A percentile compares a stretch with the other conserved stretches of the same genome.
These are phyloP conservation scores for Lepus europaeus DNA, from an alignment of 2,113 vertebrate species.

Conservation along the genomic window DNA sequence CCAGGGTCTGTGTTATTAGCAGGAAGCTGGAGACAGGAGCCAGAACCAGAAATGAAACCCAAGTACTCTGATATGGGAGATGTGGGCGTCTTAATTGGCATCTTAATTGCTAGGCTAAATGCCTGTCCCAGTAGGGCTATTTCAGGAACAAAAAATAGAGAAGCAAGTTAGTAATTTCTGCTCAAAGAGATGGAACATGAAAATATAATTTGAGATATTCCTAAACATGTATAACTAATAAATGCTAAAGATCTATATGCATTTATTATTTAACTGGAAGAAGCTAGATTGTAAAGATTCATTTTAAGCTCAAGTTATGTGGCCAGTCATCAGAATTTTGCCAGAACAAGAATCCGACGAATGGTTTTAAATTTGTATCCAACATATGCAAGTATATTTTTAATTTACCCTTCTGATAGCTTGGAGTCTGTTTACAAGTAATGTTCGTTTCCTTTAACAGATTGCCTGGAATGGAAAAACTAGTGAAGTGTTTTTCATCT, in stretches of 20 bases:
- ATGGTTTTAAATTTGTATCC: slow-evolving; percentile 73
- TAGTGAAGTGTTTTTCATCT: slow-evolving; percentile 68
- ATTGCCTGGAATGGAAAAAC: slow-evolving; percentile 76
- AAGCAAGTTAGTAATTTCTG: slow-evolving; percentile 34
- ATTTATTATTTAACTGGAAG: slow-evolving; percentile 64
- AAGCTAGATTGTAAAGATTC: slow-evolving; percentile 37
- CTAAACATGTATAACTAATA: slow-evolving; percentile 37
- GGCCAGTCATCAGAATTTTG: slow-evolving; percentile 69
- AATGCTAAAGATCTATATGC: slow-evolving; percentile 22
- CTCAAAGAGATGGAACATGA: slow-evolving; percentile 19
- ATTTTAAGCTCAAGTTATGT: slow-evolving; percentile 69
- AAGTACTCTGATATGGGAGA: too few species aligned
- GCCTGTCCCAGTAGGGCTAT: not conserved
- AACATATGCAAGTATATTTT: slow-evolving; percentile 78
- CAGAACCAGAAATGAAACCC: too few species aligned
- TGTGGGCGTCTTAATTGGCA: too few species aligned
- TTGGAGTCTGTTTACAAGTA: slow-evolving; percentile 78
- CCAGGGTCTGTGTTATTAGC: too few species aligned
- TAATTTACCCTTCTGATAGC: slow-evolving; percentile 76
- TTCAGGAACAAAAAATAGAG: slow-evolving; percentile 34
- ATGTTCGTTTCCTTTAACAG: slow-evolving; percentile 76
- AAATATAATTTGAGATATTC: not conserved
- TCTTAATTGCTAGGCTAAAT: too few species aligned
- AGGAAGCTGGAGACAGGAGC: too few species aligned
- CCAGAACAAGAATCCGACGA: slow-evolving; percentile 72